phyloP scores from a whole-genome alignment of 2,797 vertebrate genomes.

The Philypnodon macrostomus region DNA sequence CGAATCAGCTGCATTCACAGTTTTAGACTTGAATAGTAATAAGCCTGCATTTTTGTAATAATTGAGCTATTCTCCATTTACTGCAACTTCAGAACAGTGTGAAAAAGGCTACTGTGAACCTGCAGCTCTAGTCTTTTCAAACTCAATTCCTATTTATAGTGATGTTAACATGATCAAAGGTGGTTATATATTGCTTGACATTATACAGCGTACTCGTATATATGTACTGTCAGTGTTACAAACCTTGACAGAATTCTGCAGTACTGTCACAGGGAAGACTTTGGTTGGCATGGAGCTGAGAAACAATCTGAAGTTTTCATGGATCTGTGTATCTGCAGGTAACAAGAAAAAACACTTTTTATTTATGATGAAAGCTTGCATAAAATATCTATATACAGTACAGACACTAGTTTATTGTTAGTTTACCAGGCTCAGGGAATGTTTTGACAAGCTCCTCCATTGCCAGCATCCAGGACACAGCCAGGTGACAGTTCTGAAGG shows the following conservation, averaged over 20 bases:
- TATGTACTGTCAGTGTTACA: slow-evolving; percentile 8
- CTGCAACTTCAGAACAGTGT: too few species aligned
- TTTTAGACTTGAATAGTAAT: too few species aligned
- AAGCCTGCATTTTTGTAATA: too few species aligned
- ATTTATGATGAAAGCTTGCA: not conserved
- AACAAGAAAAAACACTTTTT: slow-evolving; percentile 19
- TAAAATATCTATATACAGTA: not conserved
- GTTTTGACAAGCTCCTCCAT: slow-evolving; percentile 89
- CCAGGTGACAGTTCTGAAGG: slow-evolving; percentile 85
- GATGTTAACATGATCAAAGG: too few species aligned
- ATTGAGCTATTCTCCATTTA: too few species aligned
- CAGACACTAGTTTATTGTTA: not conserved
- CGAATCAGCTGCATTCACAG: too few species aligned
- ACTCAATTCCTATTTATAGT: too few species aligned
- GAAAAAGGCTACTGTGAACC: too few species aligned
- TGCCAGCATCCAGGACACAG: slow-evolving; percentile 84
- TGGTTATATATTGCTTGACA: too few species aligned
- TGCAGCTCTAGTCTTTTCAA: too few species aligned
- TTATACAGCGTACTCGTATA: too few species aligned
- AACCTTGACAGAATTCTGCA: slow-evolving; percentile 88
- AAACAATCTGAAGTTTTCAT: slow-evolving; percentile 82
- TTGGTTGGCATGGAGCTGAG: slow-evolving; percentile 85
- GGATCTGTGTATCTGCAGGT: slow-evolving; percentile 70
- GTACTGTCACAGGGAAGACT: slow-evolving; percentile 83
- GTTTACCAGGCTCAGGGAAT: slow-evolving; percentile 77